phyloP scores from a whole-genome alignment of 2,113 vertebrate genomes.

The Panthera uncia region DNA sequence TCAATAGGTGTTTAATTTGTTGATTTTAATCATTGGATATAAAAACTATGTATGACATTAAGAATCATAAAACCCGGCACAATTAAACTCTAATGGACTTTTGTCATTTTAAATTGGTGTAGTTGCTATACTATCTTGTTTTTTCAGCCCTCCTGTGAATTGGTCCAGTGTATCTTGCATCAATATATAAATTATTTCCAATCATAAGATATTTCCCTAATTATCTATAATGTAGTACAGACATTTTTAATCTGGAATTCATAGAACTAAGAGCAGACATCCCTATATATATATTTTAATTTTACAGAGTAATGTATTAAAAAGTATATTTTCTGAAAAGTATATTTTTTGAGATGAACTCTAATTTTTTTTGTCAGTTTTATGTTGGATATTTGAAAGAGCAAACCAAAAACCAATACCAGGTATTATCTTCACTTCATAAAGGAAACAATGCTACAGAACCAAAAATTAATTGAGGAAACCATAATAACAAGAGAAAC shows the following conservation, averaged over 20 bases:
- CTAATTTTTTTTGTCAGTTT: not conserved
- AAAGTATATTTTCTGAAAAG: not conserved
- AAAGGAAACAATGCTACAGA: not conserved
- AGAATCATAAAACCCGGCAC: not conserved
- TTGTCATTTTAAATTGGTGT: constrained; percentile 41
- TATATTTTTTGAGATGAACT: not conserved
- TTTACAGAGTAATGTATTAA: not conserved
- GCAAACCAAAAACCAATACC: not conserved
- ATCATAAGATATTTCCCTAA: constrained; percentile 6
- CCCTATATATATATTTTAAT: not conserved
- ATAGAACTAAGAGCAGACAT: not conserved
- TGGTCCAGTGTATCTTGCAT: not conserved
- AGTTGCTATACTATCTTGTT: not conserved
- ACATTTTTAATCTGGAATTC: not conserved
- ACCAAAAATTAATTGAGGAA: constrained; percentile 5
- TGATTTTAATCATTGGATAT: constrained; percentile 55
- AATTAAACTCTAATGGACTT: constrained; percentile 15
- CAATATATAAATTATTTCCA: not conserved
- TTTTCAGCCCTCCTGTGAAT: not conserved
- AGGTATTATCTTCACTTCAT: not conserved
- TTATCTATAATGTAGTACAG: not conserved
- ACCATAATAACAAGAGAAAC: not conserved
- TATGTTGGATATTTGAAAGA: constrained; percentile 6
- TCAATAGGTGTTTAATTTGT: constrained; percentile 41
- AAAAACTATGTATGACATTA: constrained; percentile 21